Evolutionary conservation across 2,888 invertebrate species (phyloP).

Genomic region (Andrena fulva): DNA sequence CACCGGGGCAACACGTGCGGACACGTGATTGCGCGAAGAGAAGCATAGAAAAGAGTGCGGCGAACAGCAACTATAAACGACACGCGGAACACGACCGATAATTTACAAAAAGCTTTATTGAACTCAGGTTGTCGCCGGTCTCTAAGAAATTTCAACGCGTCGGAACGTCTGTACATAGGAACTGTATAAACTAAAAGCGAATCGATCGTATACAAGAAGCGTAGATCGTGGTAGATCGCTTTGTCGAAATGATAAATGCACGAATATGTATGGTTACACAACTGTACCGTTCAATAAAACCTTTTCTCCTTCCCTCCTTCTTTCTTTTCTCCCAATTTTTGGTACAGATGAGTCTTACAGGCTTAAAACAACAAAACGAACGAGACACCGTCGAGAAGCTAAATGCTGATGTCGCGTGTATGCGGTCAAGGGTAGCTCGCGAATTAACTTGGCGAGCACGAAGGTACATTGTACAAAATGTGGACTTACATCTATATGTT

Average conservation of each 20-base stretch:
- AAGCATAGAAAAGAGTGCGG: conserved; percentile 33
- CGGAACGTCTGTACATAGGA: conserved; percentile 64
- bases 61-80: conserved; percentile 19
- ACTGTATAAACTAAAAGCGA: conserved; percentile 62
- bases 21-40: conserved; percentile 34
- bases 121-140: conserved; percentile 52
- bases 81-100: conserved; percentile 28
- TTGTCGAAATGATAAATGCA: conserved; percentile 52
- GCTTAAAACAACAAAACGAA: conserved; percentile 36
- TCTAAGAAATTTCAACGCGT: conserved; percentile 35
- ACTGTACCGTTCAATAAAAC: conserved; percentile 69
- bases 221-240: conserved; percentile 39
- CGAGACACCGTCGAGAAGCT: conserved; percentile 54
- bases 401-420: conserved; percentile 61
- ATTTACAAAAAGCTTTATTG: conserved; percentile 68
- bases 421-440: conserved; percentile 52
- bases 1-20: conserved; percentile 43
- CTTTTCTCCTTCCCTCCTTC: conserved; percentile 26
- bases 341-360: conserved; percentile 37
- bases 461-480: conserved; percentile 74
- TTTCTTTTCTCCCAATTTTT: conserved; percentile 9
- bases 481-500: conserved; percentile 59
- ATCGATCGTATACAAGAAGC: conserved; percentile 30
- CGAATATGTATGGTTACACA: conserved; percentile 18
- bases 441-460: conserved; percentile 66